Percentiles rank a stretch among this genome's conserved stretches.
phyloP scores from a whole-genome alignment of 2,113 vertebrate species.

The Cyanistes caeruleus region DNA sequence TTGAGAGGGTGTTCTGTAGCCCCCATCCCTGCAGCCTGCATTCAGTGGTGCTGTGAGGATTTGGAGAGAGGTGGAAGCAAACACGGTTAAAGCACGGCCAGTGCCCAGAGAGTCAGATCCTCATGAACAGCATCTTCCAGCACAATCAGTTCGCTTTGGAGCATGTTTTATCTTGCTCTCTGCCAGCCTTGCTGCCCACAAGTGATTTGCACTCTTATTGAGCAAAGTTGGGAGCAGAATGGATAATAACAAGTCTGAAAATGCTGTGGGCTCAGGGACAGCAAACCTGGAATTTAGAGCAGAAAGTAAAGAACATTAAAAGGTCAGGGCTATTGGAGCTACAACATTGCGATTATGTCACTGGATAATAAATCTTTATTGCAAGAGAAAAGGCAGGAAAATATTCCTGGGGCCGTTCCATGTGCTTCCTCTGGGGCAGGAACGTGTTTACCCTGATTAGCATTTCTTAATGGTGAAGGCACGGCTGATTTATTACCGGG shows the following conservation, averaged over 20 bases:
- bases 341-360: neutral
- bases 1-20: neutral
- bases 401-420: neutral
- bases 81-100: neutral
- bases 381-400: neutral
- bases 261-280: neutral
- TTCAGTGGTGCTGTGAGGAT: neutral
- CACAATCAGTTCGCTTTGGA: constrained; percentile 2
- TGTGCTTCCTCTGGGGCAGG: neutral
- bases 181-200: neutral
- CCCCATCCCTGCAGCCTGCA: neutral
- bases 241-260: constrained; percentile 27
- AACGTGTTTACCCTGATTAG: neutral
- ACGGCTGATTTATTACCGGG: neutral
- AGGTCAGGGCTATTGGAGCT: neutral
- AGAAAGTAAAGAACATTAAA: neutral
- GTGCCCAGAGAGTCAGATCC: neutral
- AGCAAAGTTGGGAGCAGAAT: constrained; percentile 18
- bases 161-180: constrained; percentile 41
- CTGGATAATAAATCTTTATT: neutral
- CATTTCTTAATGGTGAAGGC: neutral
- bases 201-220: constrained; percentile 36
- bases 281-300: neutral
- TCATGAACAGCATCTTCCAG: constrained; percentile 40
- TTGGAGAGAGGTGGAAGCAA: neutral